phyloP scores from a whole-genome alignment of 2,888 invertebrate species.

The Nineta flava region DNA sequence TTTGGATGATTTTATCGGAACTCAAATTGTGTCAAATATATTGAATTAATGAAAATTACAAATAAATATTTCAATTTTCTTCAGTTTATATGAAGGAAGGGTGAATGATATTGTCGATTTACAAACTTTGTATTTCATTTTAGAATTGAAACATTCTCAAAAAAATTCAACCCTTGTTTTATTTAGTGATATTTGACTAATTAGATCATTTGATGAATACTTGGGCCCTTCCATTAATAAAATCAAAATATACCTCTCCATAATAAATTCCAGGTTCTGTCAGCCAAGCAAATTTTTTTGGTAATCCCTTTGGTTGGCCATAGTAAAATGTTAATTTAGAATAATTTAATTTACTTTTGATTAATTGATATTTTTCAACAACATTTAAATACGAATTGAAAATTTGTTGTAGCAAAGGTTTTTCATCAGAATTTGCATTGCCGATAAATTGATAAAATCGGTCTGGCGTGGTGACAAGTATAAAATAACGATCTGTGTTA shows the following conservation, averaged over 20 bases:
- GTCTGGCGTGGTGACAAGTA: slow-evolving; percentile 70
- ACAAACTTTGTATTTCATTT: no score
- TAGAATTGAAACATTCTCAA: no score
- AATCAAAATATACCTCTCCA: slow-evolving; percentile 56
- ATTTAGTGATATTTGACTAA: no score
- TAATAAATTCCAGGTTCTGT: slow-evolving; percentile 68
- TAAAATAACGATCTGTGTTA: slow-evolving; percentile 55
- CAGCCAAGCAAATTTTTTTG: slow-evolving; percentile 76
- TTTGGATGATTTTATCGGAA: no score
- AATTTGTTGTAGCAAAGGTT: slow-evolving; percentile 61
- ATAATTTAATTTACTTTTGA: slow-evolving; percentile 54
- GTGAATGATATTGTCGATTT: no score
- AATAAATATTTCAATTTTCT: no score
- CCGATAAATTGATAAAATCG: slow-evolving; percentile 82
- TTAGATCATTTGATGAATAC: no score
- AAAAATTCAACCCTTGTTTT: no score
- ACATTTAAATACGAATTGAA: slow-evolving; percentile 61
- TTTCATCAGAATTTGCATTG: slow-evolving; percentile 55
- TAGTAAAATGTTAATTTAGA: slow-evolving; percentile 69
- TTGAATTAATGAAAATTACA: no score
- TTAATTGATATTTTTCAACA: slow-evolving; percentile 52
- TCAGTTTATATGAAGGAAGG: no score
- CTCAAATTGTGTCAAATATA: no score
- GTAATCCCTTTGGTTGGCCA: slow-evolving; percentile 44
- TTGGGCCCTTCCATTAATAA: no score